These are phyloP conservation scores for Eupeodes corollae DNA, from an alignment of 1,140 invertebrate species.

Conservation along the genomic window DNA sequence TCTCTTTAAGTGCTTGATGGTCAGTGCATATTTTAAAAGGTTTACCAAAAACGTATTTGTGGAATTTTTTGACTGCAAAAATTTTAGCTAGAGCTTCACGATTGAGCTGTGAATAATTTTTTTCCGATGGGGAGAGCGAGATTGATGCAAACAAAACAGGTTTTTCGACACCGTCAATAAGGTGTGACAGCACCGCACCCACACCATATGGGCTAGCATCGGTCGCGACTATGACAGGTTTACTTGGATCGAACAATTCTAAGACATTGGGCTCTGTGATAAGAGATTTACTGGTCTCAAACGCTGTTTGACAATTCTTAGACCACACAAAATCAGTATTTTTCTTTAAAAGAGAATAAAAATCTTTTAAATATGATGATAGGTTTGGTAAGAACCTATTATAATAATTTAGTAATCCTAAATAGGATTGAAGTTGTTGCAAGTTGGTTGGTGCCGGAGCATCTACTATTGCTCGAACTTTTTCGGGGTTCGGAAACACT, in stretches of 20 bases:
- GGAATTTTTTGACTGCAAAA: conserved; percentile 32
- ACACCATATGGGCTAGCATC: conserved; percentile 14
- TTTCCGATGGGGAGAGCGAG: conserved; percentile 29
- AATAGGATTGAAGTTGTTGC: conserved; percentile 26
- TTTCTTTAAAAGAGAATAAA: too few relatives aligned
- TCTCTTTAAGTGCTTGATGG: conserved; percentile 22
- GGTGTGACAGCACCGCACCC: conserved; percentile 18
- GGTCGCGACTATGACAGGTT: conserved; percentile 6
- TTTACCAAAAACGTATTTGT: conserved; percentile 25
- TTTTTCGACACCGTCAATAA: conserved; percentile 15
- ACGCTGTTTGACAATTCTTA: conserved; percentile 4
- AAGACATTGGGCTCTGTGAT: conserved; percentile 6
- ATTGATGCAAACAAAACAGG: conserved; percentile 36
- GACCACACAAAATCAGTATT: conserved; percentile 12
- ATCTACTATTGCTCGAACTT: conserved; percentile 33
- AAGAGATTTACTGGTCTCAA: conserved; percentile 10
- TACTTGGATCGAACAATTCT: conserved; percentile 17
- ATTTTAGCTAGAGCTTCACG: conserved; percentile 38
- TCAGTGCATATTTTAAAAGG: too few relatives aligned
- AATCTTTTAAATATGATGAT: too few relatives aligned
- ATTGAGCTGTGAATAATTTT: conserved; percentile 39
- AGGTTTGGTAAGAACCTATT: conserved; percentile 23
- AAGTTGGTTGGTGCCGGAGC: conserved; percentile 23
- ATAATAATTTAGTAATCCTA: conserved; percentile 31
- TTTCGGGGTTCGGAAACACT: conserved; percentile 25